phyloP scores from a whole-genome alignment of 2,113 vertebrate species.

The Lampris incognitus region DNA sequence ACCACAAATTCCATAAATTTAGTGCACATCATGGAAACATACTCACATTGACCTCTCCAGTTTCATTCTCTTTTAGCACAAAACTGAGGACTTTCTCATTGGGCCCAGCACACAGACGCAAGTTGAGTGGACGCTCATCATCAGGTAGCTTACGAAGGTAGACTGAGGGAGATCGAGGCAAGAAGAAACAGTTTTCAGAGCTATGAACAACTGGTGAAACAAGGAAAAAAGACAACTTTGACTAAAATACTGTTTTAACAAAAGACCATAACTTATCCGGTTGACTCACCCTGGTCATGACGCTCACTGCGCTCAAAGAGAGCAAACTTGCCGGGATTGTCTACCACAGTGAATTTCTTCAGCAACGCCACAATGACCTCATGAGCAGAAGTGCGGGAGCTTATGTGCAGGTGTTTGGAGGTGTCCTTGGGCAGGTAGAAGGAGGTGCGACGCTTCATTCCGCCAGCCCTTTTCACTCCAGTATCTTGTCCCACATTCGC shows the following conservation, averaged over 20 bases:
- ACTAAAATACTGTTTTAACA: too few relatives aligned
- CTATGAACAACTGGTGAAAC: not conserved
- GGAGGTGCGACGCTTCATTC: slow-evolving; percentile 90
- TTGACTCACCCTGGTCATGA: slow-evolving; percentile 88
- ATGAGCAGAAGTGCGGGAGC: slow-evolving; percentile 88
- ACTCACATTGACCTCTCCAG: slow-evolving; percentile 96
- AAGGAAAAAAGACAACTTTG: too few relatives aligned
- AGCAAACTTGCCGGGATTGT: slow-evolving; percentile 96
- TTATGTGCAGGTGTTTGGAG: slow-evolving; percentile 93
- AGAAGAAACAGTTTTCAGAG: not conserved
- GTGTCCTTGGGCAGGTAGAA: slow-evolving; percentile 97
- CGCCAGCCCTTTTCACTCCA: slow-evolving; percentile 69
- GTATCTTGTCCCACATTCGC: slow-evolving; percentile 72
- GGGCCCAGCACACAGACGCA: slow-evolving; percentile 90
- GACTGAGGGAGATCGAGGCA: slow-evolving; percentile 76
- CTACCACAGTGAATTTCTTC: slow-evolving; percentile 94
- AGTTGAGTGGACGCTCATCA: slow-evolving; percentile 87
- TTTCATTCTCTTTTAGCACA: slow-evolving; percentile 95
- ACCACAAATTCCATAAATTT: not conserved
- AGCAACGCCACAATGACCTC: slow-evolving; percentile 96
- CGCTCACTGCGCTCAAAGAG: slow-evolving; percentile 94
- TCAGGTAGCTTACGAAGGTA: slow-evolving; percentile 90
- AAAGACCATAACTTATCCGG: too few relatives aligned
- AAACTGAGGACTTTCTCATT: slow-evolving; percentile 92
- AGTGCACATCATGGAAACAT: not conserved